Evolutionary conservation across 2,113 vertebrate species (phyloP).

Genomic region (Bos javanicus): DNA sequence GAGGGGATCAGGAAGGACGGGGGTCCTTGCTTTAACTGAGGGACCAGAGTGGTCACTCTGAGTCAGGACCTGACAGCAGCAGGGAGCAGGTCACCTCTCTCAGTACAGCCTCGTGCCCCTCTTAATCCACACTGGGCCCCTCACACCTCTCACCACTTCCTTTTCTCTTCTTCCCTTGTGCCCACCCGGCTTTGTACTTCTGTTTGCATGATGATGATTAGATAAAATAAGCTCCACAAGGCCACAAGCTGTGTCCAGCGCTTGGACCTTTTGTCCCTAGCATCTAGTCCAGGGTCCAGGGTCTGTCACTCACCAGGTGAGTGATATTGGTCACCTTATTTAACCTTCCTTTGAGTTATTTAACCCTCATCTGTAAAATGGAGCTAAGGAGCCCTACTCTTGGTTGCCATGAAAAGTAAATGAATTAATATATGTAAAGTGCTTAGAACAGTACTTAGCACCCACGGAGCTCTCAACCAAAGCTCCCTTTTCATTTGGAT

Average conservation of each 20-base stretch:
- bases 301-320: not conserved
- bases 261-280: not conserved
- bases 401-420: not conserved
- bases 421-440: not conserved
- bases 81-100: not conserved
- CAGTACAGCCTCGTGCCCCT: not conserved
- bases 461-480: not conserved
- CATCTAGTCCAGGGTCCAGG: not conserved
- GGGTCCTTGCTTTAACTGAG: not conserved
- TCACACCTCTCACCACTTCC: fast-evolving
- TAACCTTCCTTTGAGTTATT: not conserved
- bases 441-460: not conserved
- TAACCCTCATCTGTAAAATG: not conserved
- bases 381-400: not conserved
- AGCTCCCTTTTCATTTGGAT: not conserved
- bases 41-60: not conserved
- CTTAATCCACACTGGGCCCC: not conserved
- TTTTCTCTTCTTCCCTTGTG: not conserved
- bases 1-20: not conserved
- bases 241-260: not conserved
- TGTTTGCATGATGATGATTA: not conserved
- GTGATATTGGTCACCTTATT: not conserved
- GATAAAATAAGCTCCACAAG: not conserved
- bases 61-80: not conserved
- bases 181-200: not conserved